Conservation (phyloP, 2,888 invertebrate species). For the Liopterus haemorrhoidalis region DNA sequence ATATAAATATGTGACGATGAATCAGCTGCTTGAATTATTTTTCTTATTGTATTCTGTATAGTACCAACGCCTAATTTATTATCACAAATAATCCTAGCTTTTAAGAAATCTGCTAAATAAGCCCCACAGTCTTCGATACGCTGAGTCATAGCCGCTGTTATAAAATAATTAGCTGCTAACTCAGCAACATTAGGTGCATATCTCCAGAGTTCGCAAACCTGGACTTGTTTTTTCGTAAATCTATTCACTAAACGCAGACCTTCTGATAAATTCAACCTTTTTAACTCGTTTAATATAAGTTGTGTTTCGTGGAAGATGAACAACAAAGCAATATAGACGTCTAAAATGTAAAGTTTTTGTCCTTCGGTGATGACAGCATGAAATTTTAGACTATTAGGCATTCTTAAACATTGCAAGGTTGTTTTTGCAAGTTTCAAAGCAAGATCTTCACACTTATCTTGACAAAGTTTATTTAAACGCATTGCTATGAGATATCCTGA, state of each 20-base stretch:
- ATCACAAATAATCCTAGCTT: no score
- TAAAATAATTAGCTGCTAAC: no score
- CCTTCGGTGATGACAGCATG: constrained; percentile 44
- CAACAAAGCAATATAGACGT: constrained; percentile 55
- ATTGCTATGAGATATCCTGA: constrained; percentile 53
- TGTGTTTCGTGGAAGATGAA: constrained; percentile 52
- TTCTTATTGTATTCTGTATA: constrained; percentile 46
- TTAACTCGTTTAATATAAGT: constrained; percentile 46
- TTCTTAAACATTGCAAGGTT: constrained; percentile 42
- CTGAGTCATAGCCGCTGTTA: no score
- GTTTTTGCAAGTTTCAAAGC: constrained; percentile 55
- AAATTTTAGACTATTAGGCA: constrained; percentile 39
- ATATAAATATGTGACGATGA: constrained; percentile 63
- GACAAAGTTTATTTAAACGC: constrained; percentile 55
- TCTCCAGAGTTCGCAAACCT: background rate
- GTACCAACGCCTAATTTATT: no score
- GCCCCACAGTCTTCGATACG: no score
- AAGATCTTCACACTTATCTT: constrained; percentile 57
- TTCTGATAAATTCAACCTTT: constrained; percentile 11
- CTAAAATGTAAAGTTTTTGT: constrained; percentile 54
- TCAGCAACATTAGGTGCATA: no score
- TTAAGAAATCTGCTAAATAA: no score
- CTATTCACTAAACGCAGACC: constrained; percentile 3
- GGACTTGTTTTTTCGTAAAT: background rate
- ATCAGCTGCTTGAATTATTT: constrained; percentile 51